phyloP scores from a whole-genome alignment of 2,113 vertebrate species.

The Todiramphus saurophagus region DNA sequence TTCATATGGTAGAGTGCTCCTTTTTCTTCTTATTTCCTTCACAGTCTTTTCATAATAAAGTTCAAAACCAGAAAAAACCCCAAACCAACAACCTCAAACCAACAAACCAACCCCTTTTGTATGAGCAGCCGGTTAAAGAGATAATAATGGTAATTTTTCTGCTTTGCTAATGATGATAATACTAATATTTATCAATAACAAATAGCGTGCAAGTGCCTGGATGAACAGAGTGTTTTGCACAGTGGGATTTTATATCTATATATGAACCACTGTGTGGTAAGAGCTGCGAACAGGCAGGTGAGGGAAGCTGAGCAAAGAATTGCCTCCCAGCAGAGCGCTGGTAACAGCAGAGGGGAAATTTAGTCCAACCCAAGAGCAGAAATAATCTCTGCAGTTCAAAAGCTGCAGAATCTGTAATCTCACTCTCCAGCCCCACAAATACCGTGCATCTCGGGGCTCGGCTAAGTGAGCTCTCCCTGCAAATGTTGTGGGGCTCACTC shows the following conservation, averaged over 20 bases:
- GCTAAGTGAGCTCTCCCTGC: not conserved
- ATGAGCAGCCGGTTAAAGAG: not conserved
- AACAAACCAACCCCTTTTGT: not conserved
- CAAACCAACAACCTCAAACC: not conserved
- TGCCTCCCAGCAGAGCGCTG: slow-evolving; percentile 22
- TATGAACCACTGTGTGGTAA: not conserved
- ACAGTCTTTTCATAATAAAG: not conserved
- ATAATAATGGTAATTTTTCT: slow-evolving; percentile 57
- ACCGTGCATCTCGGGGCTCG: not conserved
- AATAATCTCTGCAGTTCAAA: slow-evolving; percentile 11
- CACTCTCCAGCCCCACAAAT: not conserved
- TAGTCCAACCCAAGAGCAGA: not conserved
- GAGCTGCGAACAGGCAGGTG: not conserved
- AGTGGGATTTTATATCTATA: slow-evolving; percentile 43
- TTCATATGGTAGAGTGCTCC: not conserved
- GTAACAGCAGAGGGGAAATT: not conserved
- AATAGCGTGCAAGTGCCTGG: not conserved
- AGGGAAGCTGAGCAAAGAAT: slow-evolving; percentile 50
- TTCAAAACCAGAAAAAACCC: not conserved
- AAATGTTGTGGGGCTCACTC: accelerated
- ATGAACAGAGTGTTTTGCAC: slow-evolving; percentile 51
- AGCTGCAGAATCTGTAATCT: slow-evolving; percentile 23
- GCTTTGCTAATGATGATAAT: slow-evolving; percentile 50
- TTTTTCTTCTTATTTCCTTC: slow-evolving; percentile 22
- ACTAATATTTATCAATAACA: slow-evolving; percentile 66